These are phyloP conservation scores for Corythaixoides concolor DNA, from an alignment of 2,113 vertebrate genomes.

Conservation along the genomic window DNA sequence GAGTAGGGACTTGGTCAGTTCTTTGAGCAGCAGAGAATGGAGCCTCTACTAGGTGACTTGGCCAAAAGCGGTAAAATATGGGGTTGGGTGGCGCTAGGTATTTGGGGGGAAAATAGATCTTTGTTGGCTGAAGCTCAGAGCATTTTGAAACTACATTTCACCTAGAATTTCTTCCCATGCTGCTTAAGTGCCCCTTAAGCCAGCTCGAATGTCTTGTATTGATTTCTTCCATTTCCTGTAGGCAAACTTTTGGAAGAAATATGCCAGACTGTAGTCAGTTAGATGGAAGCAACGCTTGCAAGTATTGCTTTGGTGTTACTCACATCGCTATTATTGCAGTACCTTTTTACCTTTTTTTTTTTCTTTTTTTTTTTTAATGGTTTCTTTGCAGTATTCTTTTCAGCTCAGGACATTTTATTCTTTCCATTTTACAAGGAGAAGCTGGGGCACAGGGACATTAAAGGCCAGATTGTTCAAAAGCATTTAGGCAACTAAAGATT, in stretches of 20 bases:
- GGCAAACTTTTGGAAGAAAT: neutral
- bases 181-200: neutral
- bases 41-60: neutral
- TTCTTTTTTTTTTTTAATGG: neutral
- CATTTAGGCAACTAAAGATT: neutral
- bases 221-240: neutral
- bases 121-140: neutral
- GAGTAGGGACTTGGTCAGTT: neutral
- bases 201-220: neutral
- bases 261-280: neutral
- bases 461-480: slow-evolving; percentile 45
- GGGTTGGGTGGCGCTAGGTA: neutral
- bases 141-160: neutral
- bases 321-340: neutral
- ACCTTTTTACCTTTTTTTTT: neutral
- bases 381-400: neutral
- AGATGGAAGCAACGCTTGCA: neutral
- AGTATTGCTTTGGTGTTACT: neutral
- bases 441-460: neutral
- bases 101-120: neutral
- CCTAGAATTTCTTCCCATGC: neutral
- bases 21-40: neutral
- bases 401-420: slow-evolving; percentile 14
- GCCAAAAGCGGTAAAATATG: neutral
- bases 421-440: neutral